A percentile compares a stretch with the other conserved stretches of the same genome.
Evolutionary conservation across 92 coral and sea anemone species (phyloP).

Genomic region (Heliopora coerulea): DNA sequence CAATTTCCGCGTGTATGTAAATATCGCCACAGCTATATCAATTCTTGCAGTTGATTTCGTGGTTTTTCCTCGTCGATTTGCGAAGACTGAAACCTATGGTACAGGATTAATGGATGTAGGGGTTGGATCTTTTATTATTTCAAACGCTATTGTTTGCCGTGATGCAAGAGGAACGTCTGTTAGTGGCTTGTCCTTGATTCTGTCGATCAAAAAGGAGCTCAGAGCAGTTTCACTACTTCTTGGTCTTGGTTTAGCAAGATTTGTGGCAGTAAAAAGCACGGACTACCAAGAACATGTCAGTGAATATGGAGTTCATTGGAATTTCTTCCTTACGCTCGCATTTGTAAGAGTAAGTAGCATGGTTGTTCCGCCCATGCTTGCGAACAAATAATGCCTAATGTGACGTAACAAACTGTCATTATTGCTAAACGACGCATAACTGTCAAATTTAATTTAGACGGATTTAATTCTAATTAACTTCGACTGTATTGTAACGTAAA

Average conservation of each 20-base stretch:
- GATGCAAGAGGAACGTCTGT: conserved; percentile 66
- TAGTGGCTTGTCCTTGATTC: conserved; percentile 17
- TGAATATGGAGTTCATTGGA: conserved; percentile 97
- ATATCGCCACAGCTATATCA: conserved; percentile 79
- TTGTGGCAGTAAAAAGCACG: conserved; percentile 77
- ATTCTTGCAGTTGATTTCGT: conserved; percentile 91
- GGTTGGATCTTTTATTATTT: conserved; percentile 89
- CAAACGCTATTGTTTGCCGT: conserved; percentile 85
- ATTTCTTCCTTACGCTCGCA: conserved; percentile 88
- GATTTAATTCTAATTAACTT: too few relatives aligned
- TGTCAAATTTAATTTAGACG: too few relatives aligned
- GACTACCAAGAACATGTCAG: conserved; percentile 93
- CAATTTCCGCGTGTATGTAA: conserved; percentile 79
- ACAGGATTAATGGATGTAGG: conserved; percentile 95
- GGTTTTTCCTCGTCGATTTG: conserved; percentile 83
- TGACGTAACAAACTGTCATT: too few relatives aligned
- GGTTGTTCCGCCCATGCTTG: too few relatives aligned
- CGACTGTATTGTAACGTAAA: too few relatives aligned
- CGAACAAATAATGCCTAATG: too few relatives aligned
- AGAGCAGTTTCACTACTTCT: conserved; percentile 72
- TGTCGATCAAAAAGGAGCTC: conserved; percentile 48
- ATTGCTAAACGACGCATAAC: too few relatives aligned
- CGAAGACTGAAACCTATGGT: conserved; percentile 95
- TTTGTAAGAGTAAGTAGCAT: conserved; percentile 81
- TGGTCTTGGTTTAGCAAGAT: conserved; percentile 70